phyloP scores from a whole-genome alignment of 2,888 invertebrate species.

The Orchestes rusci region DNA sequence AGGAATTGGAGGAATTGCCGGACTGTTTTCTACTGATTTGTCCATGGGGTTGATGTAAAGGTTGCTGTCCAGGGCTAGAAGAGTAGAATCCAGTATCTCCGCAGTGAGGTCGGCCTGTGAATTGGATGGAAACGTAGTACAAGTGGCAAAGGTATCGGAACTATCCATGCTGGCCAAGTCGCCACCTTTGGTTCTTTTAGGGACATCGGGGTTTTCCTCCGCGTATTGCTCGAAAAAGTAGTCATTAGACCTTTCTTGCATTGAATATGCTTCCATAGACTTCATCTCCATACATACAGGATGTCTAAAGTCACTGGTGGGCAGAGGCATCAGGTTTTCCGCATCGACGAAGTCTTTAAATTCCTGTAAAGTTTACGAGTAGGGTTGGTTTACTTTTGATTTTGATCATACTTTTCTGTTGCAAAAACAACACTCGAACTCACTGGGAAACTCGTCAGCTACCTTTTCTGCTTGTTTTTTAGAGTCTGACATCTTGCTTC shows the following conservation, averaged over 20 bases:
- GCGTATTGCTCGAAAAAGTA: slow-evolving; percentile 20
- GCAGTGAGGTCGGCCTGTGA: slow-evolving; percentile 59
- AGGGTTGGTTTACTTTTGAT: neutral
- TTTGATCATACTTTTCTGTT: slow-evolving; percentile 75
- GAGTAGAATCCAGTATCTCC: slow-evolving; percentile 41
- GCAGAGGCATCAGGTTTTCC: slow-evolving; percentile 79
- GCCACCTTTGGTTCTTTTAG: slow-evolving; percentile 39
- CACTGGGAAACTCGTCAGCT: slow-evolving; percentile 87
- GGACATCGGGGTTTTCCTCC: slow-evolving; percentile 29
- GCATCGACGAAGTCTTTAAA: slow-evolving; percentile 89
- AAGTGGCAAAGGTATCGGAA: slow-evolving; percentile 93
- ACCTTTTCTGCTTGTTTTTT: slow-evolving; percentile 45
- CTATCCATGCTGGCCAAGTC: slow-evolving; percentile 60
- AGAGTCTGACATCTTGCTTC: slow-evolving; percentile 56
- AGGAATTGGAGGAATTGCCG: slow-evolving; percentile 39
- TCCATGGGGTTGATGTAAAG: slow-evolving; percentile 84
- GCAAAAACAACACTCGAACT: slow-evolving; percentile 97
- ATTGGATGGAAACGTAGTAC: slow-evolving; percentile 91
- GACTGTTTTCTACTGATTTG: slow-evolving; percentile 48
- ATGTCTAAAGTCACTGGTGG: slow-evolving; percentile 76
- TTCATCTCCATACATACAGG: slow-evolving; percentile 78
- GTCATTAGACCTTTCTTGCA: slow-evolving; percentile 5
- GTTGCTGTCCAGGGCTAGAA: slow-evolving; percentile 63
- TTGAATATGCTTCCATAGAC: slow-evolving; percentile 43
- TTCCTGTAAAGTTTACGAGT: slow-evolving; percentile 53